These are phyloP conservation scores for Machaerirhynchus nigripectus DNA, from an alignment of 2,113 vertebrate genomes.

Conservation along the genomic window DNA sequence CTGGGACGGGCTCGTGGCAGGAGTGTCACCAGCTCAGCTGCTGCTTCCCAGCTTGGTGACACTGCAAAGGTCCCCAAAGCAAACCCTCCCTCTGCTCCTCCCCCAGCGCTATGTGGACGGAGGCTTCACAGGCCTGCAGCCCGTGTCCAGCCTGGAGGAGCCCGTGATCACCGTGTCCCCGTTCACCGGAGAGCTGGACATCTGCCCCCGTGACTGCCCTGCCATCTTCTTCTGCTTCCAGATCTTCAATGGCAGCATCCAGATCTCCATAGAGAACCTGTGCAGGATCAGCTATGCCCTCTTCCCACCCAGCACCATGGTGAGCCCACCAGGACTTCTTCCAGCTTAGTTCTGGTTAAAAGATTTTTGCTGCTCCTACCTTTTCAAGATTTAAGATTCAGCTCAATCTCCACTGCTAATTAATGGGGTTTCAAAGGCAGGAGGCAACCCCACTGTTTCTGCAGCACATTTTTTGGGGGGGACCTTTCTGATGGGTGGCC, in stretches of 20 bases:
- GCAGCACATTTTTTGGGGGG: background rate
- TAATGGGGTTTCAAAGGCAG: background rate
- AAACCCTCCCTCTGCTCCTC: background rate
- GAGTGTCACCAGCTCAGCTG: background rate
- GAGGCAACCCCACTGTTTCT: background rate
- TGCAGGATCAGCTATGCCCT: constrained; percentile 77
- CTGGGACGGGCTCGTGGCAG: fast-evolving
- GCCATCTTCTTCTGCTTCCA: constrained; percentile 76
- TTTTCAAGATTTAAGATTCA: background rate
- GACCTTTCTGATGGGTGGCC: background rate
- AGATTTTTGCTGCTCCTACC: background rate
- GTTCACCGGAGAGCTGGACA: constrained; percentile 86
- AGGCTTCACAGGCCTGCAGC: constrained; percentile 84
- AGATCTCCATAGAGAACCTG: constrained; percentile 81
- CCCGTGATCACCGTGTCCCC: constrained; percentile 84
- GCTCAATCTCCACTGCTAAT: background rate
- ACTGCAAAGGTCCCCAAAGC: background rate
- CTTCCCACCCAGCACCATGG: constrained; percentile 77
- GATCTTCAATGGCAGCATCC: constrained; percentile 75
- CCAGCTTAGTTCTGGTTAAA: background rate
- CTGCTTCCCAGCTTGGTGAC: background rate
- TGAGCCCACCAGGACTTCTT: constrained; percentile 36
- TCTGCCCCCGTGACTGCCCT: constrained; percentile 80
- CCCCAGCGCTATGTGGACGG: constrained; percentile 86
- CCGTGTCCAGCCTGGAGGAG: constrained; percentile 66